phyloP scores from a whole-genome alignment of 2,888 invertebrate genomes.

The Ichneumon xanthorius region DNA sequence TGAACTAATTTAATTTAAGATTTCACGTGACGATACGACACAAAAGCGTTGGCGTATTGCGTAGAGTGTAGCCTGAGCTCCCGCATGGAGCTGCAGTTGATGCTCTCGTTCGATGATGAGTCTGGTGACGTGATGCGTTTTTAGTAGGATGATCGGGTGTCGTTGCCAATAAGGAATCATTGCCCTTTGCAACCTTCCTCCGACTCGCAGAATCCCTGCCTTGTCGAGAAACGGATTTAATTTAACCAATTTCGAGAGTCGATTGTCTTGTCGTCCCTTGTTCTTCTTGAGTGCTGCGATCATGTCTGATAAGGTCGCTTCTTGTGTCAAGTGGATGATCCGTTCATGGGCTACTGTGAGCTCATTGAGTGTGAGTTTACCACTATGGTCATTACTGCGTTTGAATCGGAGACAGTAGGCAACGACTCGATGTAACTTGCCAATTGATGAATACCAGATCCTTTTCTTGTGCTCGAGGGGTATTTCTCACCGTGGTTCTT shows the following conservation, averaged over 20 bases:
- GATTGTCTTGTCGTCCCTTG: background rate
- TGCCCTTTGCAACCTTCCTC: conserved; percentile 68
- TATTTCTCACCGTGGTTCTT: background rate
- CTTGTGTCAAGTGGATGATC: conserved; percentile 8
- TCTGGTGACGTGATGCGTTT: conserved; percentile 68
- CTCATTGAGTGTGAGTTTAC: background rate
- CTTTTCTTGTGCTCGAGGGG: background rate
- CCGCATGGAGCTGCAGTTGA: conserved; percentile 65
- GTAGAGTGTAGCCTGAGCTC: conserved; percentile 65
- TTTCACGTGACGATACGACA: conserved; percentile 67
- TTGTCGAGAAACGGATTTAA: conserved; percentile 71
- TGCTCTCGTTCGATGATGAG: conserved; percentile 69
- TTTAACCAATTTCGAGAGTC: conserved; percentile 38
- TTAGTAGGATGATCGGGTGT: conserved; percentile 71
- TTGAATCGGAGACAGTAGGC: conserved; percentile 51
- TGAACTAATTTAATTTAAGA: no score
- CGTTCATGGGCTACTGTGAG: background rate
- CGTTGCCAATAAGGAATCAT: conserved; percentile 53
- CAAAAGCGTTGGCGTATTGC: conserved; percentile 65
- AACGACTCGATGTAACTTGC: conserved; percentile 41
- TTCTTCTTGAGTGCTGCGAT: background rate
- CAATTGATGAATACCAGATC: conserved; percentile 15
- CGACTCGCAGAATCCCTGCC: conserved; percentile 68
- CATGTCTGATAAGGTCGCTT: background rate
- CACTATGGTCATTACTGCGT: background rate